Evolutionary conservation across 2,797 vertebrate species (phyloP).

Genomic region (Takifugu rubripes): DNA sequence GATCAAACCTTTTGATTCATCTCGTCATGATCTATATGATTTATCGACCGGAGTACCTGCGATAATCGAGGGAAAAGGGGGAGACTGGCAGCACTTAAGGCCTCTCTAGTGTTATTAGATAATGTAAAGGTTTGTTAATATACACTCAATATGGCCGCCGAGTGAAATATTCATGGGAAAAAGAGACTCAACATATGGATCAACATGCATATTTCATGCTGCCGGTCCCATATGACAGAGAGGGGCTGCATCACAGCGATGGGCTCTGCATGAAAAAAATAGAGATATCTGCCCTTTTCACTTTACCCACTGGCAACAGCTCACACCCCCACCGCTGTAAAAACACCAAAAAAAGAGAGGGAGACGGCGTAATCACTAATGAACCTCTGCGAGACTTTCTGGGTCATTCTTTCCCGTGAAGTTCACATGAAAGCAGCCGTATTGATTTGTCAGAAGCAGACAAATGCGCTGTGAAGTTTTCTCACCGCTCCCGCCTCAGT

Average conservation of each 20-base stretch:
- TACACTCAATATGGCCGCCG: constrained; percentile 16
- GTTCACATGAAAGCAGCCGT: constrained; percentile 67
- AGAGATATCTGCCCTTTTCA: constrained; percentile 45
- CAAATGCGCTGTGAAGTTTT: constrained; percentile 64
- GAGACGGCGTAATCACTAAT: constrained; percentile 47
- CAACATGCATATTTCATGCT: constrained; percentile 71
- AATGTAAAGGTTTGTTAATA: constrained; percentile 19
- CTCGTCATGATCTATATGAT: constrained; percentile 52
- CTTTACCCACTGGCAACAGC: constrained; percentile 54
- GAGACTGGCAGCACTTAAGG: constrained; percentile 29
- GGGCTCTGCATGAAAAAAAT: constrained; percentile 25
- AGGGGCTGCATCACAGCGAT: constrained; percentile 23
- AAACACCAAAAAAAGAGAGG: constrained; percentile 15
- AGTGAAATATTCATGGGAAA: constrained; percentile 68
- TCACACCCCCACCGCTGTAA: constrained; percentile 31
- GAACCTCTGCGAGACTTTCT: constrained; percentile 53
- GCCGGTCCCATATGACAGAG: constrained; percentile 41
- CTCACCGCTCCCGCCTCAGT: constrained; percentile 34
- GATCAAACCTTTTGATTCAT: constrained; percentile 41
- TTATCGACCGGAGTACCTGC: constrained; percentile 55
- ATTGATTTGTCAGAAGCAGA: constrained; percentile 71
- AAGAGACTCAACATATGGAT: constrained; percentile 64
- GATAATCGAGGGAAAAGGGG: constrained; percentile 28
- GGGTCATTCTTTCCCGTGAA: constrained; percentile 56
- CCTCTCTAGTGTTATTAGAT: constrained; percentile 30